These are phyloP conservation scores for Percopsis transmontana DNA, from an alignment of 2,113 vertebrate genomes.

Conservation along the genomic window DNA sequence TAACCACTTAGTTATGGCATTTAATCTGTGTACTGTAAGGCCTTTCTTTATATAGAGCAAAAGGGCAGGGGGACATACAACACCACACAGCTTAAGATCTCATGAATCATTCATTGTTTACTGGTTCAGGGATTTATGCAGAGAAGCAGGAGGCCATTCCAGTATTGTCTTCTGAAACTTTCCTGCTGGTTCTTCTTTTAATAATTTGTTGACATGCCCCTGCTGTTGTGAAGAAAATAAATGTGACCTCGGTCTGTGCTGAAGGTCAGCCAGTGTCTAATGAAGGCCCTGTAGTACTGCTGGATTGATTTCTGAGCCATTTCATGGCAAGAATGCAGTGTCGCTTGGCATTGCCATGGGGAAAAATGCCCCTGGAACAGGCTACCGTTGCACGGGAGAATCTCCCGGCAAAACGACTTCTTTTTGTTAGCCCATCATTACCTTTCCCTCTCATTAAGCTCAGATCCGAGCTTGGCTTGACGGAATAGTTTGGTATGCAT, in stretches of 20 bases:
- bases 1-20: background rate
- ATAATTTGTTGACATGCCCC: slow-evolving; percentile 72
- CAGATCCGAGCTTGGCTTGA: background rate
- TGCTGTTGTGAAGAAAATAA: slow-evolving; percentile 68
- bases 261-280: slow-evolving; percentile 68
- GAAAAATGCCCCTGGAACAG: slow-evolving; percentile 40
- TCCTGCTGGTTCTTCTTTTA: slow-evolving; percentile 52
- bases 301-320: slow-evolving; percentile 61
- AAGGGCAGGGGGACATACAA: slow-evolving; percentile 36
- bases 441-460: background rate
- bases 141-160: slow-evolving; percentile 53
- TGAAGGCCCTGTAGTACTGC: slow-evolving; percentile 63
- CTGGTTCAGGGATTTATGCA: slow-evolving; percentile 51
- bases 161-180: slow-evolving; percentile 59
- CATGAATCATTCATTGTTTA: slow-evolving; percentile 76
- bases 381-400: slow-evolving; percentile 45
- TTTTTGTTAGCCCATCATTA: slow-evolving; percentile 40
- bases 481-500: background rate
- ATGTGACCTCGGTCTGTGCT: slow-evolving; percentile 59
- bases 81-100: slow-evolving; percentile 38
- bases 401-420: slow-evolving; percentile 47
- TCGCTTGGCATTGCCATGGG: slow-evolving; percentile 50
- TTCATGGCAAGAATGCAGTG: slow-evolving; percentile 56
- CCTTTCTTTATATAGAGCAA: slow-evolving; percentile 37
- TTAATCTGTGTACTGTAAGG: background rate